Percentiles rank a stretch among this genome's conserved stretches.
Conservation (phyloP, 2,797 vertebrate genomes). For the Spinus olivaceus region DNA sequence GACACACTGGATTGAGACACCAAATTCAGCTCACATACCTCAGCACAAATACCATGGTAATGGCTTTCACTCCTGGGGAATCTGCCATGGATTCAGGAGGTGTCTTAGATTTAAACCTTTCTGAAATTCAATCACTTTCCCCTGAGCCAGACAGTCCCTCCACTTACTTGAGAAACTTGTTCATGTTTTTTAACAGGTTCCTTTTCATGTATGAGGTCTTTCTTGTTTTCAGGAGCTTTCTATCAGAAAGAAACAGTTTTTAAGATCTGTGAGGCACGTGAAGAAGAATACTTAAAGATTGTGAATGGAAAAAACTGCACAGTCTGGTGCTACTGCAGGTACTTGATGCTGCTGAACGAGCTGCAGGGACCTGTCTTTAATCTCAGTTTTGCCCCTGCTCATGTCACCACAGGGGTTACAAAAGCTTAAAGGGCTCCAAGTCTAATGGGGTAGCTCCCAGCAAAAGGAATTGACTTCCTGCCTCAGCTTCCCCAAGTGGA, state of each 20-base stretch:
- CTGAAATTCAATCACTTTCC: slow-evolving; percentile 54
- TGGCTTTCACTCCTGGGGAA: slow-evolving; percentile 13
- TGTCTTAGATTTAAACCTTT: slow-evolving; percentile 27
- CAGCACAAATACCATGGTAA: not conserved
- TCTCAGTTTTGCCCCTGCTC: not conserved
- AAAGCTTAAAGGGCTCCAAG: not conserved
- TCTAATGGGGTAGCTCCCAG: not conserved
- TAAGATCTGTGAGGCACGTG: not conserved
- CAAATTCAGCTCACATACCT: slow-evolving; percentile 46
- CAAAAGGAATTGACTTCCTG: not conserved
- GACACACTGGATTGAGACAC: slow-evolving; percentile 28
- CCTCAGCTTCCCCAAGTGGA: not conserved
- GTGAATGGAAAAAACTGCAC: not conserved
- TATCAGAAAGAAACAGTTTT: not conserved
- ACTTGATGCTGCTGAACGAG: not conserved
- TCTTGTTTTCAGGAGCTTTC: slow-evolving; percentile 14
- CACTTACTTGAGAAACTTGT: slow-evolving; percentile 25
- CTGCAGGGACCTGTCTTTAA: not conserved
- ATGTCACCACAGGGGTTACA: fast-evolving
- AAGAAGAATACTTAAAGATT: not conserved
- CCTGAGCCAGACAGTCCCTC: not conserved
- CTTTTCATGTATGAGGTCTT: slow-evolving; percentile 35
- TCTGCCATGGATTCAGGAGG: slow-evolving; percentile 15
- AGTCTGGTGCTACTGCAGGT: not conserved
- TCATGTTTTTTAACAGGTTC: slow-evolving; percentile 49